phyloP scores from a whole-genome alignment of 2,888 invertebrate species.

The Fabriciana adippe region DNA sequence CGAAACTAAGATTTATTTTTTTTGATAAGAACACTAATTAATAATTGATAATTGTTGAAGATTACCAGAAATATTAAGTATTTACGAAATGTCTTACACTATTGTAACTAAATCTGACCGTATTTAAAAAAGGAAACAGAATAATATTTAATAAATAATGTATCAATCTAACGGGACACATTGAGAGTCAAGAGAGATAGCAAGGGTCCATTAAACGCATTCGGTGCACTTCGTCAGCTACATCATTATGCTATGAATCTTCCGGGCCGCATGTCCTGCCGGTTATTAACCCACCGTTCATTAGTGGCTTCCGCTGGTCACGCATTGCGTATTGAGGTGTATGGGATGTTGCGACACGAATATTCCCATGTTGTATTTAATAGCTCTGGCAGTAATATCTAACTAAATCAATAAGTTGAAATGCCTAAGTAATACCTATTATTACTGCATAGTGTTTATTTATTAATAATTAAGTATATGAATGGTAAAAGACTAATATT shows the following conservation, averaged over 20 bases:
- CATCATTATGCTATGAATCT: conserved; percentile 61
- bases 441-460: not conserved
- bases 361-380: conserved; percentile 3
- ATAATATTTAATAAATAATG: not conserved
- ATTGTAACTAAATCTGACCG: not conserved
- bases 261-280: conserved; percentile 55
- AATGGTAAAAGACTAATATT: no score
- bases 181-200: conserved; percentile 1
- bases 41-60: no score
- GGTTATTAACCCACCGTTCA: conserved; percentile 72
- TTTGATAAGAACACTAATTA: no score
- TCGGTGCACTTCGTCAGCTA: conserved; percentile 29
- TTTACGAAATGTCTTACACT: no score
- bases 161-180: conserved; percentile 8
- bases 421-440: not conserved
- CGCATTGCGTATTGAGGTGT: conserved; percentile 61
- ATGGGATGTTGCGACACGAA: conserved; percentile 66
- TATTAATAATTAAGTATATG: not conserved
- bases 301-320: conserved; percentile 71
- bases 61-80: no score
- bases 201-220: conserved; percentile 29
- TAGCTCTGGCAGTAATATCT: not conserved
- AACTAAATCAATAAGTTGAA: not conserved
- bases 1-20: no score
- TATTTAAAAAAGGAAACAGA: not conserved